Base-by-base conservation (phyloP, 2,113 vertebrate species). In the Cebus imitator region DNA sequence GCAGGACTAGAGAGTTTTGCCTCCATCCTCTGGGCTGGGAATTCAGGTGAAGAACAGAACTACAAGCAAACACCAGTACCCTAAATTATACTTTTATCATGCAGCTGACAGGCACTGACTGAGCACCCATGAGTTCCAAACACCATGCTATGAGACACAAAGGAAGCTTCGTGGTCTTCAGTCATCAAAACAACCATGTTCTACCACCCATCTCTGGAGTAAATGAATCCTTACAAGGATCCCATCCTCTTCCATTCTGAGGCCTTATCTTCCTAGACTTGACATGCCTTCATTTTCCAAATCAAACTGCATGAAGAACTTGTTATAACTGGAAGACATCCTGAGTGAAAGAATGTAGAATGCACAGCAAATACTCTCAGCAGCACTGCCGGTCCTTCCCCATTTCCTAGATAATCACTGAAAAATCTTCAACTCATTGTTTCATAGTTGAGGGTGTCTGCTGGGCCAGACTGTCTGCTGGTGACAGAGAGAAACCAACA, bases 341-440 rank as follows among this genome's bases (percentile, higher is more conserved):
- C 66, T 23, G 1, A 1, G 4, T 4, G 37, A 87, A 66, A 52
- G n/a, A 88, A 57, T 0, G 50, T 8, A 40, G 73, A 6, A 86
- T 32, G 27, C 96, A 90, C 35, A 88, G 89, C 50, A 70, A 82
- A 58, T 0, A 37, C 0, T 40, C 27, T 40, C 64, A 32, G n/a
- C 2, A 35, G 61, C 2, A 0, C 0, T 16, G 6, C 76, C 64
- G 95, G 96, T 70, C 72, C 50, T 78, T 4, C 55, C 23, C 52
- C 40, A 3, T 0, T 90, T 97, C 95, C 91, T 35, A 76, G 94
- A 73, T 66, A 94, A 88, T 81, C 95, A 78, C 89, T 80, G 40
- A 89, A 97, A 64, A 96, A 78, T 27, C 58, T 94, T 87, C 76
- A 75, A 11, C 66, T 73, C 84, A 79, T 72, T 94, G 75, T 80